Conservation (phyloP, 2,113 vertebrate species). For the Brachirus orientalis region DNA sequence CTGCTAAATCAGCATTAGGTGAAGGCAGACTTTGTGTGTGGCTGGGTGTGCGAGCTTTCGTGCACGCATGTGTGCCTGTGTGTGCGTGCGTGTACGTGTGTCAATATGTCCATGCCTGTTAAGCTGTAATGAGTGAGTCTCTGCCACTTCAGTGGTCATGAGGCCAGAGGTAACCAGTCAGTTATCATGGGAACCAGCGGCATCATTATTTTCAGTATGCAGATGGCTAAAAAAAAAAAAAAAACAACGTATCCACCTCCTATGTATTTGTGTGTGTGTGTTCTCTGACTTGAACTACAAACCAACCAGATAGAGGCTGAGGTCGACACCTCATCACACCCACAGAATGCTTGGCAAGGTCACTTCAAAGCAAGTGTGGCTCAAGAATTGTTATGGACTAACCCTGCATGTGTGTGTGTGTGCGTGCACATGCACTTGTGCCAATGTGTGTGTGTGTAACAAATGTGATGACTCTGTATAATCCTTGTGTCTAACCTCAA, state of each 20-base stretch:
- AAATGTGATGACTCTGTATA: slow-evolving; percentile 28
- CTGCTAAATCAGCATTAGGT: slow-evolving; percentile 69
- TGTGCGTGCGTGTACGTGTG: neutral
- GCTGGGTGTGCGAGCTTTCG: slow-evolving; percentile 13
- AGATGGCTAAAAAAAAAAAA: slow-evolving; percentile 1
- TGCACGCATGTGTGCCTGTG: slow-evolving; percentile 14
- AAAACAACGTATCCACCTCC: slow-evolving; percentile 6
- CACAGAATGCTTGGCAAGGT: slow-evolving; percentile 30
- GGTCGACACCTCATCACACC: slow-evolving; percentile 46
- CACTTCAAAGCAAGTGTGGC: slow-evolving; percentile 27
- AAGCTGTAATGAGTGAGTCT: slow-evolving; percentile 57
- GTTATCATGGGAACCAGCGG: slow-evolving; percentile 45
- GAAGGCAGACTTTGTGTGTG: slow-evolving; percentile 32
- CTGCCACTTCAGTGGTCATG: slow-evolving; percentile 31
- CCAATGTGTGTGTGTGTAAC: neutral
- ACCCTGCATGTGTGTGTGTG: slow-evolving; percentile 10
- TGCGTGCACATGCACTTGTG: slow-evolving; percentile 4
- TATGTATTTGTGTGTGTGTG: slow-evolving; percentile 7
- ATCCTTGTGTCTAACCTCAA: slow-evolving; percentile 47
- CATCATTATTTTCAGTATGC: slow-evolving; percentile 50
- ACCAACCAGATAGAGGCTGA: neutral
- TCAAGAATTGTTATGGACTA: slow-evolving; percentile 35
- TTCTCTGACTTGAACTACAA: slow-evolving; percentile 24
- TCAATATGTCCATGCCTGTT: slow-evolving; percentile 32
- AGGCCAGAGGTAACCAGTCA: slow-evolving; percentile 3